Percentiles rank a stretch among this genome's conserved stretches.
phyloP scores from a whole-genome alignment of 2,113 vertebrate species.

The Lagopus leucura region DNA sequence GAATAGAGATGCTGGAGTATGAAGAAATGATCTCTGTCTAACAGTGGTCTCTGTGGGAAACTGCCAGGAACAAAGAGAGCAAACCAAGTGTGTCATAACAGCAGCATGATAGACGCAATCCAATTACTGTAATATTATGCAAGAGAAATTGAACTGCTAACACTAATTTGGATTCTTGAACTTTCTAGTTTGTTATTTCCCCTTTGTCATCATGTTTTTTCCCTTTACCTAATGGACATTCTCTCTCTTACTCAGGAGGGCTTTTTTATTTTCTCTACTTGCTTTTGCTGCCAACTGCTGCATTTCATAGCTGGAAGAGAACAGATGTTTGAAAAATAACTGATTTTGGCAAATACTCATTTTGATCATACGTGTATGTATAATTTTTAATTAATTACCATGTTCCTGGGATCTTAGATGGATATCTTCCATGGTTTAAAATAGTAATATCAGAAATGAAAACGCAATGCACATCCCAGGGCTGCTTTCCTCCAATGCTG shows the following conservation, averaged over 20 bases:
- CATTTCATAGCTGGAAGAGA: not conserved
- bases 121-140: slow-evolving; percentile 55
- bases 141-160: slow-evolving; percentile 60
- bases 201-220: not conserved
- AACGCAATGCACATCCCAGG: not conserved
- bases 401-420: not conserved
- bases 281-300: slow-evolving; percentile 17
- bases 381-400: not conserved
- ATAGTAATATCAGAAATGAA: not conserved
- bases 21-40: not conserved
- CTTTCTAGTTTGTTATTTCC: slow-evolving; percentile 42
- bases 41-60: not conserved
- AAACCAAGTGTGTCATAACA: slow-evolving; percentile 22
- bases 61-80: not conserved
- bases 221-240: slow-evolving; percentile 14
- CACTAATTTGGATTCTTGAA: slow-evolving; percentile 62
- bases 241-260: not conserved
- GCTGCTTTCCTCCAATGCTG: not conserved
- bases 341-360: not conserved
- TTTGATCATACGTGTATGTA: not conserved
- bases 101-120: slow-evolving; percentile 16
- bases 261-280: not conserved
- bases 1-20: not conserved
- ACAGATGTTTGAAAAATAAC: slow-evolving; percentile 33
- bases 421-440: not conserved